Evolutionary conservation across 2,888 invertebrate species (phyloP).

Genomic region (Limenitis camilla): DNA sequence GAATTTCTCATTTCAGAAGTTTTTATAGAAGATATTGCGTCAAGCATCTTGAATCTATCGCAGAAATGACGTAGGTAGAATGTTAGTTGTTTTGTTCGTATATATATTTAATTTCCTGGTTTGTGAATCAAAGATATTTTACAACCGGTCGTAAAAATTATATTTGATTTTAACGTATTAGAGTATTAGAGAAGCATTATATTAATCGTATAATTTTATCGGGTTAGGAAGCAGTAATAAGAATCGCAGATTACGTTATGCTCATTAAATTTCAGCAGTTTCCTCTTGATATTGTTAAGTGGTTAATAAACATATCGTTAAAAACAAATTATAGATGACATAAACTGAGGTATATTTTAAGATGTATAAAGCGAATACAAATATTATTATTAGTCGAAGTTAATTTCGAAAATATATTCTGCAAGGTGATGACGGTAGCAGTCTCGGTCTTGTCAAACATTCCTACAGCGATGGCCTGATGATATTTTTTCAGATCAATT

Average conservation of each 20-base stretch:
- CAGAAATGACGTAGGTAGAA: slow-evolving; percentile 5
- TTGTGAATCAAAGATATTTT: slow-evolving; percentile 14
- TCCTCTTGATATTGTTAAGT: neutral
- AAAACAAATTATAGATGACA: neutral
- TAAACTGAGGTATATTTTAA: neutral
- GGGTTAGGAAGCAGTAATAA: slow-evolving; percentile 17
- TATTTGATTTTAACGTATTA: slow-evolving; percentile 15
- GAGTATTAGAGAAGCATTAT: neutral
- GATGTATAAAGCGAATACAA: neutral
- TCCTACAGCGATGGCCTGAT: slow-evolving; percentile 1
- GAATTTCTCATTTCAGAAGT: no score
- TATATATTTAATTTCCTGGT: slow-evolving; percentile 7
- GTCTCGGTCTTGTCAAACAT: slow-evolving; percentile 16
- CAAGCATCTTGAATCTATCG: slow-evolving; percentile 1
- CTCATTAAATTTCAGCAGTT: slow-evolving; percentile 15
- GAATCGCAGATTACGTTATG: slow-evolving; percentile 12
- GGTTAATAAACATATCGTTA: neutral
- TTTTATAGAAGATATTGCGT: slow-evolving; percentile 1
- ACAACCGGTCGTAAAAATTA: slow-evolving; percentile 15
- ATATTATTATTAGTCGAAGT: neutral
- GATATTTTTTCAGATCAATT: no score
- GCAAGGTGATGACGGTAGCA: slow-evolving; percentile 17
- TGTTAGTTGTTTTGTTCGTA: slow-evolving; percentile 15
- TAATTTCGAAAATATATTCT: slow-evolving; percentile 11
- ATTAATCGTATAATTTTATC: slow-evolving; percentile 16